Evolutionary conservation across 2,113 vertebrate species (phyloP), one percentile per base, ranked within the genome.

Genomic region (Ochotona princeps): DNA sequence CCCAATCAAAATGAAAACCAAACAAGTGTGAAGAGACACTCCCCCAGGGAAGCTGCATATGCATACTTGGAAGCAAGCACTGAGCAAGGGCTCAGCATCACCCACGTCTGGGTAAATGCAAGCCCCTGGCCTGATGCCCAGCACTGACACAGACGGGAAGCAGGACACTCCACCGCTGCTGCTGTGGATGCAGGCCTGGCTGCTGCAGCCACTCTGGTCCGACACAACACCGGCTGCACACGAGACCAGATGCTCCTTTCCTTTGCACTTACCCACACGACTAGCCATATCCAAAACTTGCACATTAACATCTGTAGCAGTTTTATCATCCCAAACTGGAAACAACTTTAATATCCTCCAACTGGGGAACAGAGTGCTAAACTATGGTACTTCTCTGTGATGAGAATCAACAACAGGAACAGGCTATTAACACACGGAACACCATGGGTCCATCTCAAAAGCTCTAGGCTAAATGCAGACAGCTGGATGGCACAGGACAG

Each of bases 111-210:
- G 28, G 63, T 23, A 90, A 93, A 54, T 9, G 74, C 74, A 44
- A 26, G 74, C 23, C 9, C 51, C 61, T 92, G 20, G 61, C 17
- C n/a, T n/a, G n/a, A n/a, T n/a, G n/a, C n/a, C n/a, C n/a, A n/a
- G n/a, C n/a, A n/a, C n/a, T n/a, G n/a, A n/a, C n/a, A n/a, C n/a
- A n/a, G n/a, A n/a, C n/a, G n/a, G n/a, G n/a, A n/a, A n/a, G n/a
- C n/a, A n/a, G n/a, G n/a, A n/a, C n/a, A 44, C 7, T 10, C 5
- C 17, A 1, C 7, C 0, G 1, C n/a, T 32, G 35, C 23, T 8
- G 23, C 47, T 10, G 20, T 32, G 23, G 2, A 17, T 10, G 35
- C 47, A 57, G 6, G 54, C 15, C 10, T 0, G 17, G 57, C 0
- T n/a, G n/a, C n/a, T n/a, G 10, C 66, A 3, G 38, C 5, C 0